phyloP scores from a whole-genome alignment of 2,797 vertebrate genomes.

The Spizella passerina region DNA sequence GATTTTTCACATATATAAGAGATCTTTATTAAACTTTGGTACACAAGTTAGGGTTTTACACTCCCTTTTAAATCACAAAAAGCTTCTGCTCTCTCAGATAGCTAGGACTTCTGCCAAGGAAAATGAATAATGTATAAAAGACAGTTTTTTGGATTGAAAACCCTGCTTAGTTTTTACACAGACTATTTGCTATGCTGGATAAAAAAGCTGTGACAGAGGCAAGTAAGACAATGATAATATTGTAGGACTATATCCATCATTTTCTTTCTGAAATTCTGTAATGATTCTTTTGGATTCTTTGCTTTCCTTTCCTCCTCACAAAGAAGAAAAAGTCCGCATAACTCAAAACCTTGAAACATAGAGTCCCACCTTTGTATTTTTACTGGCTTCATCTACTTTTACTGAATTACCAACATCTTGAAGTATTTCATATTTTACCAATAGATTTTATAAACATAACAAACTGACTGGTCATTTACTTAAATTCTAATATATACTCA shows the following conservation, averaged over 20 bases:
- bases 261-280: neutral
- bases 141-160: neutral
- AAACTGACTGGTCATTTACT: neutral
- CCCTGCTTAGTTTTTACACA: neutral
- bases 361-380: neutral
- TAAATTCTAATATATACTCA: neutral
- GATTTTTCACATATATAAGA: neutral
- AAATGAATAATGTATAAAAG: neutral
- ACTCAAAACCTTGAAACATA: neutral
- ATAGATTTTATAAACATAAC: neutral
- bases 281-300: neutral
- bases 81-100: neutral
- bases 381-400: neutral
- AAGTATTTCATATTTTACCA: neutral
- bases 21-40: neutral
- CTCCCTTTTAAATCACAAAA: neutral
- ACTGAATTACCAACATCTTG: neutral
- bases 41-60: neutral
- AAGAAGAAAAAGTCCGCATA: neutral
- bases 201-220: neutral
- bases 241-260: neutral
- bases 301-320: neutral
- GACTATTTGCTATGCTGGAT: neutral
- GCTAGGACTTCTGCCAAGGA: neutral
- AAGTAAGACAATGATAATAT: neutral